phyloP scores from a whole-genome alignment of 2,888 invertebrate genomes.

The Drosophila lacicola region DNA sequence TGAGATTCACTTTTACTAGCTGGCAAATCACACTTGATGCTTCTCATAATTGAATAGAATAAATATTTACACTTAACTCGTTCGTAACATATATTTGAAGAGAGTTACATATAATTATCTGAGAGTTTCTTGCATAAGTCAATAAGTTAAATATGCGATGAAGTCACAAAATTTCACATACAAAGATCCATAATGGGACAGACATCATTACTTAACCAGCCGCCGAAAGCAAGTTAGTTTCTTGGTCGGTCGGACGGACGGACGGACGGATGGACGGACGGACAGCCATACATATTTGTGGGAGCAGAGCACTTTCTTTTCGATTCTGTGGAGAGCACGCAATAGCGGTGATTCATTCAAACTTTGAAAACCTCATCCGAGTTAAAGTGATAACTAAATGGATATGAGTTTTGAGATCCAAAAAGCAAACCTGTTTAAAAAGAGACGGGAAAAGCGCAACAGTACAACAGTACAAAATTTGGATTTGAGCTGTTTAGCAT shows the following conservation, averaged over 20 bases:
- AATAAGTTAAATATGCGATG: not conserved
- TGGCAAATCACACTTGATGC: constrained; percentile 18
- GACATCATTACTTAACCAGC: constrained; percentile 45
- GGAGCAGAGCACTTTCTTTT: constrained; percentile 56
- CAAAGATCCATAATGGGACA: constrained; percentile 10
- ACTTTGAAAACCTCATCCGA: constrained; percentile 12
- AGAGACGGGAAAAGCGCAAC: constrained; percentile 10
- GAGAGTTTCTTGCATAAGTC: not conserved
- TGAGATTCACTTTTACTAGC: constrained; percentile 26
- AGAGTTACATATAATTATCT: constrained; percentile 14
- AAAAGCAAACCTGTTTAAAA: constrained; percentile 49
- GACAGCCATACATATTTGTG: constrained; percentile 11
- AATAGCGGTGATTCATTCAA: constrained; percentile 48
- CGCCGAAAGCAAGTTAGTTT: constrained; percentile 23
- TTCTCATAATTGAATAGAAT: not conserved
- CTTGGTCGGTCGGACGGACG: constrained; percentile 5
- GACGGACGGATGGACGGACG: not conserved
- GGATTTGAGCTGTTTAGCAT: constrained; percentile 17
- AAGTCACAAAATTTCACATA: constrained; percentile 9
- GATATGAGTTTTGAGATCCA: constrained; percentile 34
- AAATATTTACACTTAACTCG: too few relatives aligned
- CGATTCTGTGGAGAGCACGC: constrained; percentile 12
- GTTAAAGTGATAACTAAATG: constrained; percentile 38
- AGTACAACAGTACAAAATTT: not conserved
- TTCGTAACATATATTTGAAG: too few relatives aligned